A percentile compares a stretch with the other conserved stretches of the same genome.
Evolutionary conservation across 2,888 invertebrate genomes (phyloP).

Genomic region (Hanleya hanleyi): DNA sequence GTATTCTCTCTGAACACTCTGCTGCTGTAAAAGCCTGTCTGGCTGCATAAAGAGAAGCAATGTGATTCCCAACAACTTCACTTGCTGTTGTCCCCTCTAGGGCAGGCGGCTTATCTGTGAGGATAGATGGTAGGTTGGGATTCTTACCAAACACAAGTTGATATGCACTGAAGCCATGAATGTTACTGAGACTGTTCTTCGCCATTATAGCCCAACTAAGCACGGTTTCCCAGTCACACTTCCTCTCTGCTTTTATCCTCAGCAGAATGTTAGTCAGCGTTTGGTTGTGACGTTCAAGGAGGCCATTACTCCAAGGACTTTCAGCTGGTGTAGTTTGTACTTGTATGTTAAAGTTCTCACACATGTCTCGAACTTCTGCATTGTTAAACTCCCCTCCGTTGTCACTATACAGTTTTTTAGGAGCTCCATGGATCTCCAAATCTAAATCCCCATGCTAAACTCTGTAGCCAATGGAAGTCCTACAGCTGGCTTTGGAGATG

Average conservation of each 20-base stretch:
- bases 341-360: slow-evolving; percentile 22
- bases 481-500: slow-evolving; percentile 18
- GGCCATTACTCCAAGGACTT: slow-evolving; percentile 28
- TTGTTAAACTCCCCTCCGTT: slow-evolving; percentile 23
- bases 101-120: slow-evolving; percentile 20
- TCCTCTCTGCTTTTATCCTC: slow-evolving; percentile 16
- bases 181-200: slow-evolving; percentile 6
- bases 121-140: slow-evolving; percentile 20
- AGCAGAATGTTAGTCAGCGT: slow-evolving; percentile 22
- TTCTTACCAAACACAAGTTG: slow-evolving; percentile 24
- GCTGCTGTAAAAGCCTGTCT: slow-evolving; percentile 15
- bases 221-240: slow-evolving; percentile 19
- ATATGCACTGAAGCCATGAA: slow-evolving; percentile 13
- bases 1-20: slow-evolving; percentile 18
- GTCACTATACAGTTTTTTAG: slow-evolving; percentile 15
- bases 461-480: slow-evolving; percentile 17
- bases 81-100: slow-evolving; percentile 17
- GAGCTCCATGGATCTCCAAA: slow-evolving; percentile 15
- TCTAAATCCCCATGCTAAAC: slow-evolving; percentile 1
- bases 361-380: slow-evolving; percentile 17
- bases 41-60: slow-evolving; percentile 9
- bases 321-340: slow-evolving; percentile 22
- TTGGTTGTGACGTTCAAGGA: slow-evolving; percentile 23
- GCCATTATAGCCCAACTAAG: slow-evolving; percentile 21
- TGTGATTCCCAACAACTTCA: slow-evolving; percentile 16